These are phyloP conservation scores for Albula goreensis DNA, from an alignment of 2,113 vertebrate species.

Conservation along the genomic window DNA sequence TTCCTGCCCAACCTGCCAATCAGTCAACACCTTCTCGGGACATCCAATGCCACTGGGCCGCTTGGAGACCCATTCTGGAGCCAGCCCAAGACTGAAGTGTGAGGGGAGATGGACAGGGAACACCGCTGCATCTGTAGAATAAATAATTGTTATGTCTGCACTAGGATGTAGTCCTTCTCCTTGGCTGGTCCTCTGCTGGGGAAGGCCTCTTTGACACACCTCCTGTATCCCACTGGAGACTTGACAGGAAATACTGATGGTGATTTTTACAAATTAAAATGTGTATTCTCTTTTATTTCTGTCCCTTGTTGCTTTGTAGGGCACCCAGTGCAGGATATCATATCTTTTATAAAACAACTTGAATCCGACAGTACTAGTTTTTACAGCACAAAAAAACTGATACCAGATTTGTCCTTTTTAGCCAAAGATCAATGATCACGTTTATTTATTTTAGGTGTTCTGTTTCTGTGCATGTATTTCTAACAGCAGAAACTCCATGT, in stretches of 20 bases:
- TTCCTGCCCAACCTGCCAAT: constrained; percentile 3
- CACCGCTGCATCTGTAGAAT: background rate
- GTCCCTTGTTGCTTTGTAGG: background rate
- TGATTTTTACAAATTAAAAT: no score
- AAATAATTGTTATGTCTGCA: background rate
- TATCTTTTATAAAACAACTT: no score
- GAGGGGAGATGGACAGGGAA: background rate
- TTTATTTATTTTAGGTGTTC: background rate
- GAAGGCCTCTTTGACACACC: background rate
- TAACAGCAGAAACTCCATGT: background rate
- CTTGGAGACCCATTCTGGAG: background rate
- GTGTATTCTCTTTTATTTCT: background rate
- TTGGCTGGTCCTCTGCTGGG: background rate
- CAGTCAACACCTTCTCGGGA: constrained; percentile 42
- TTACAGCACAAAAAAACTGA: no score
- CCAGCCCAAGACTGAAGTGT: background rate
- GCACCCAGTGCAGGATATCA: no score
- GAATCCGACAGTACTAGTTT: no score
- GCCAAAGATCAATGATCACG: background rate
- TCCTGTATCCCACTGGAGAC: background rate
- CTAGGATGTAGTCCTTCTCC: background rate
- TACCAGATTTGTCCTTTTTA: background rate
- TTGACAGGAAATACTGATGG: background rate
- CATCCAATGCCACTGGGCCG: background rate
- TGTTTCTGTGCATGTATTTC: background rate